These are phyloP conservation scores for Leptinotarsa rubiginosa DNA, from an alignment of 2,888 invertebrate genomes.

Conservation along the genomic window DNA sequence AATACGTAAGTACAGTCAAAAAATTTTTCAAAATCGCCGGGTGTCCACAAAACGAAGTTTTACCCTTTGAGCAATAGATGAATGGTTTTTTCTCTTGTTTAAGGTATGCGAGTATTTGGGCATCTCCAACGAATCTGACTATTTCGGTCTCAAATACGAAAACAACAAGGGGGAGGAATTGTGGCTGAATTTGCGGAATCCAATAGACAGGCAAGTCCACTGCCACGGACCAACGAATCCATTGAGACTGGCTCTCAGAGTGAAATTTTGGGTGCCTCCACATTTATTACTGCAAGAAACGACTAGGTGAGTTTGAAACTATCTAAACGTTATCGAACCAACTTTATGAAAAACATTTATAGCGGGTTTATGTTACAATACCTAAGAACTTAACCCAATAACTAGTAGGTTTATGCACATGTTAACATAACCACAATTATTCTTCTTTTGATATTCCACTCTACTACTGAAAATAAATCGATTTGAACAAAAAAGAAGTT, in stretches of 20 bases:
- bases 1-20: too few relatives aligned
- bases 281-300: conserved; percentile 87
- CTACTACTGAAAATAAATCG: too few relatives aligned
- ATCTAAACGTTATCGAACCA: background rate
- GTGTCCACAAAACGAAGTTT: too few relatives aligned
- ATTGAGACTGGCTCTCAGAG: conserved; percentile 77
- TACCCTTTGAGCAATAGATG: too few relatives aligned
- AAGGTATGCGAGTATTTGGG: conserved; percentile 88
- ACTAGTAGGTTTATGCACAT: too few relatives aligned
- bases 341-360: too few relatives aligned
- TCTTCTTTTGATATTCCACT: too few relatives aligned
- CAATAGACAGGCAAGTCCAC: conserved; percentile 78
- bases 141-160: conserved; percentile 84
- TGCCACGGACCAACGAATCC: conserved; percentile 71
- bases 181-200: conserved; percentile 89
- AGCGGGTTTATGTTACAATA: too few relatives aligned
- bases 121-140: conserved; percentile 87
- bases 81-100: conserved; percentile 49
- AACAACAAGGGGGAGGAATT: conserved; percentile 75
- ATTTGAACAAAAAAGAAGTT: too few relatives aligned
- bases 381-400: too few relatives aligned
- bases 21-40: too few relatives aligned
- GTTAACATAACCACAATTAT: too few relatives aligned
- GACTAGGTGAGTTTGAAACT: conserved; percentile 71
- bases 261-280: conserved; percentile 93